Base-by-base conservation (phyloP, 2,888 invertebrate species). In the Aleiodes leptofemur region DNA sequence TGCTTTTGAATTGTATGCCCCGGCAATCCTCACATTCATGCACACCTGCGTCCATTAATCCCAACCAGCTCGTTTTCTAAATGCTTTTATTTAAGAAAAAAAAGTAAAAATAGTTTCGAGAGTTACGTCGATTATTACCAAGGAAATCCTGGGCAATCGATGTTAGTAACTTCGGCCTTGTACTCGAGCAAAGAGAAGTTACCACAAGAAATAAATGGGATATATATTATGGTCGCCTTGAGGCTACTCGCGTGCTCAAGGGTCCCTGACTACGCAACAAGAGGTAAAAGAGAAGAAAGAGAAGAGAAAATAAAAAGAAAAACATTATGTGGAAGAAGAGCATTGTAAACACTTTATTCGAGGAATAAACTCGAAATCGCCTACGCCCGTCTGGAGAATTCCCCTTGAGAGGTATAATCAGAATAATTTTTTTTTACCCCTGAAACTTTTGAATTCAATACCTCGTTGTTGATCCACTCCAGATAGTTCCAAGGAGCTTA, bases 231-330 rank as follows among this genome's bases (percentile, higher is more conserved):
- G 72, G 64, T 66, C 68, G 57, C 72, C 74, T 77, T 72, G 79
- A 74, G 77, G 79, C 76, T 71, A 76, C 68, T 74, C 70, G 61
- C 72, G 64, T 71, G 70, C 57, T 78, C 76, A 76, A 73, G 64
- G 23, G 64, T 13, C 64, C 77, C 55, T 56, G 56, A 70, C 70
- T 56, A 57, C 57, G 56, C 70, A 56, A 16, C 23, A 38, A 64
- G 23, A 43, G 16, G 56, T 59, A 51, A 13, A 57, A 73, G 69
- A 31, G 7, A 56, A 14, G n/a, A 31, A 31, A 53, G 53, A 51
- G 7, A 56, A 13, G 64, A 38, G 56, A 48, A 48, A 31, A 70
- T 29, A 56, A 56, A 56, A 29, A 3, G 0, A 31, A 59, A 31
- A 57, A 59, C 14, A 23, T 29, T 59, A 59, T 29, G 29, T 43